phyloP scores from a whole-genome alignment of 2,888 invertebrate species.

The Drosophila infuscata region DNA sequence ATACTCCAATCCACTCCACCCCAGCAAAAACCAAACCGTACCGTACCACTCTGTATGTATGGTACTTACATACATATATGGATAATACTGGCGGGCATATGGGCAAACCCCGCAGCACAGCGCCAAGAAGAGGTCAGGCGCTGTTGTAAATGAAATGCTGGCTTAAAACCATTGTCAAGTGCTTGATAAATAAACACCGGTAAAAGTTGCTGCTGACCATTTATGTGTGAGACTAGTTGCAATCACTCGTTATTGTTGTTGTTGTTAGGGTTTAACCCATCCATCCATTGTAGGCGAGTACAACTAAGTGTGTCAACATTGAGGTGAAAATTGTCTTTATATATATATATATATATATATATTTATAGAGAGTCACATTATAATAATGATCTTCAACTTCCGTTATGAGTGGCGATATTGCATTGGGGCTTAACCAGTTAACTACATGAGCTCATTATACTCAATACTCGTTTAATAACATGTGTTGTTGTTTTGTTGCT shows the following conservation, averaged over 20 bases:
- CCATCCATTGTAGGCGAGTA: slow-evolving; percentile 25
- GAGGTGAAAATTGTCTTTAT: slow-evolving; percentile 42
- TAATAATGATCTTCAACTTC: slow-evolving; percentile 45
- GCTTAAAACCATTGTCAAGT: slow-evolving; percentile 45
- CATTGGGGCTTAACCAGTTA: slow-evolving; percentile 35
- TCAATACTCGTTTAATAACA: not conserved
- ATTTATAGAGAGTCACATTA: slow-evolving; percentile 15
- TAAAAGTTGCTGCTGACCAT: slow-evolving; percentile 58
- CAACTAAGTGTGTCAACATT: slow-evolving; percentile 41
- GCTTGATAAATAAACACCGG: slow-evolving; percentile 51
- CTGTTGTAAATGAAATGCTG: slow-evolving; percentile 35
- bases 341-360: not conserved
- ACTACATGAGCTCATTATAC: slow-evolving; percentile 44
- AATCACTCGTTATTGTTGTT: not conserved
- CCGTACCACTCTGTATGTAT: not conserved
- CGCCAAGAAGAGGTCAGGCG: slow-evolving; percentile 50
- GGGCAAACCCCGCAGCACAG: slow-evolving; percentile 46
- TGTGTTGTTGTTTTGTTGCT: not conserved
- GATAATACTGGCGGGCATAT: slow-evolving; percentile 13
- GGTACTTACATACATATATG: slow-evolving; percentile 3
- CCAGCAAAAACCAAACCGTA: not conserved
- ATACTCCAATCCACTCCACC: slow-evolving; percentile 8
- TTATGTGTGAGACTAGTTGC: slow-evolving; percentile 27
- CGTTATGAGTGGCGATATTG: slow-evolving; percentile 32
- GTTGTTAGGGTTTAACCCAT: slow-evolving; percentile 49